Base-by-base conservation (phyloP, 1,140 invertebrate genomes). In the Oscheius sp. region DNA sequence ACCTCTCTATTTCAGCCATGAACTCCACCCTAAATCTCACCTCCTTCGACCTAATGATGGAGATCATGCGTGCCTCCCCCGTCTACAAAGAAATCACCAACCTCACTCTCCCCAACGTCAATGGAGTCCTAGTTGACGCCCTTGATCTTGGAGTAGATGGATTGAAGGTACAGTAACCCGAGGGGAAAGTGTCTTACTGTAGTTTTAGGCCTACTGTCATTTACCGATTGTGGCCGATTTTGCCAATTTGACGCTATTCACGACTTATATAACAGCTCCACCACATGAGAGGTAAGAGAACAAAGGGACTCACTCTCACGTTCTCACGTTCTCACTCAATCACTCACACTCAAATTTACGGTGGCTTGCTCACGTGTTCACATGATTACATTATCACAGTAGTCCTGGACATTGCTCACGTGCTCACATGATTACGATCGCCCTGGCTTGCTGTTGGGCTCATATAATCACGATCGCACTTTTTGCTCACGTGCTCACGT, bases 21-120 rank as follows among this genome's bases (percentile, higher is more conserved):
- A n/a, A n/a, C n/a, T n/a, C n/a, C n/a, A n/a, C n/a, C n/a, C 4
- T 26, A 7, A 7, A 55, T 7, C 23, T 55, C 7, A 55, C 49
- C 49, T 23, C 23, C 23, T 13, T 7, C 49, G 7, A 26, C 49
- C 28, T 26, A 15, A 23, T 55, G 7, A 55, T 55, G 49, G 23
- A 4, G 7, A 55, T 55, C 23, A 55, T 55, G 49, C 7, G 49
- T 7, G 49, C 49, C 7, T 55, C 49, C 15, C 49, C 49, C 7
- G 49, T 55, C 23, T 55, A 55, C 28, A 15, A 55, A 26, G 15
- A 55, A 23, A 55, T 55, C 49, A 55, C 49, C 49, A 55, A 55
- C 23, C 28, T 55, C 7, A 20, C 49, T 7, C 23, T 55, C 4
- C 7, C 23, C 7, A 55, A 55, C 28, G 7, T 26, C 23, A 55